A percentile compares a stretch with the other conserved stretches of the same genome.
Conservation (phyloP, 64 coral and sea anemone species). For the Hydrozoanthus tunicans region DNA sequence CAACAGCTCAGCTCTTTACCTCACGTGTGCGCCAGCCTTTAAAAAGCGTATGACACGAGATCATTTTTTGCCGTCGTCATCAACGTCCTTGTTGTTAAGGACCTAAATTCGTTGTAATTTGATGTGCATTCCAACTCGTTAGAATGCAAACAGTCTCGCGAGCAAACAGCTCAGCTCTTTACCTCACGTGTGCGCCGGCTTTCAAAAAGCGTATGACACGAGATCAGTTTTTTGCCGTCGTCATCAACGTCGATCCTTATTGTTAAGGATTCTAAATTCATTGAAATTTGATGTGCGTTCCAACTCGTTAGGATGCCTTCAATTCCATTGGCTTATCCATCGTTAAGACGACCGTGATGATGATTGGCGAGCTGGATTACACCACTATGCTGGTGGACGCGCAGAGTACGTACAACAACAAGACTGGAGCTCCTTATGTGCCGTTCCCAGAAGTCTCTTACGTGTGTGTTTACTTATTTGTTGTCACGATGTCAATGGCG, state of each 20-base stretch:
- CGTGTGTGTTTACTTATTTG: slow-evolving; percentile 23
- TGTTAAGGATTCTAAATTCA: no score
- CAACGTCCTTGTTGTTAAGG: no score
- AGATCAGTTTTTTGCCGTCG: no score
- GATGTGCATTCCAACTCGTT: neutral
- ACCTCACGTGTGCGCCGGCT: no score
- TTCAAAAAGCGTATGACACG: no score
- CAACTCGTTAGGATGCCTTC: slow-evolving; percentile 3
- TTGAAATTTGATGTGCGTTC: neutral
- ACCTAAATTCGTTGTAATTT: no score
- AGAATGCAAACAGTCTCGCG: neutral
- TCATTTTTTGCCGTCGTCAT: no score
- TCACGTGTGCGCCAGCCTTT: no score
- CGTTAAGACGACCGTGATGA: slow-evolving; percentile 48
- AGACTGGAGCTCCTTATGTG: slow-evolving; percentile 5
- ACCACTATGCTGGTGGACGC: slow-evolving; percentile 3
- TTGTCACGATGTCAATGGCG: slow-evolving; percentile 35
- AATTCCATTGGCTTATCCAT: slow-evolving; percentile 3
- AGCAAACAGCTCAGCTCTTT: no score
- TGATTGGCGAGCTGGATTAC: slow-evolving; percentile 50
- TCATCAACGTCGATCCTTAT: no score
- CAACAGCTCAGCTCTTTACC: no score
- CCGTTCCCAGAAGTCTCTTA: slow-evolving; percentile 30
- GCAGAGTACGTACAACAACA: neutral
- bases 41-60: no score